Evolutionary conservation across 2,113 vertebrate species (phyloP).

Genomic region (Caranx melampygus): DNA sequence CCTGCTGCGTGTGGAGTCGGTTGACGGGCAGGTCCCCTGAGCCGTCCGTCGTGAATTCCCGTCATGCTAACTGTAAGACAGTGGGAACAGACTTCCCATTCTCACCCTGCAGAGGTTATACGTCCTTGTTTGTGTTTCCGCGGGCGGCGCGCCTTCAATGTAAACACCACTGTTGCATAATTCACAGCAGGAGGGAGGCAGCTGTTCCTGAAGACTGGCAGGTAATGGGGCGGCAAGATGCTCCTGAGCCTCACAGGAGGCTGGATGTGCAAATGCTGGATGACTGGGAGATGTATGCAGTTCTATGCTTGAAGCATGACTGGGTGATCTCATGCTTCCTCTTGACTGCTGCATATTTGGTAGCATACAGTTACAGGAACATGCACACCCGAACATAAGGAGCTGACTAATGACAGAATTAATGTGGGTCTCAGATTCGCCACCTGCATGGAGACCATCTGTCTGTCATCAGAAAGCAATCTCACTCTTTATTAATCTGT

Average conservation of each 20-base stretch:
- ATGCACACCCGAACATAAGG: conserved; percentile 9
- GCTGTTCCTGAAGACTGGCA: conserved; percentile 59
- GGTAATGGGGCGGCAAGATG: conserved; percentile 56
- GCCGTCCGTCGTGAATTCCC: conserved; percentile 49
- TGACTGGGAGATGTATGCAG: conserved; percentile 42
- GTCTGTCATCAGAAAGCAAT: conserved; percentile 61
- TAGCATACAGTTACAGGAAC: conserved; percentile 7
- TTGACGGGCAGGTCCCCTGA: conserved; percentile 64
- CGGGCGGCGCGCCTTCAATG: conserved; percentile 38
- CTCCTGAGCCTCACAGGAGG: conserved; percentile 51
- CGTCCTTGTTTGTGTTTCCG: conserved; percentile 60
- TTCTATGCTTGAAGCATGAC: conserved; percentile 20
- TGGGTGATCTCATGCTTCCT: conserved; percentile 6
- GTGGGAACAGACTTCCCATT: conserved; percentile 13
- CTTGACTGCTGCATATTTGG: conserved; percentile 9
- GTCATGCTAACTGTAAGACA: conserved; percentile 37
- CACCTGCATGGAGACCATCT: conserved; percentile 71
- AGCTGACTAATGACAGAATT: conserved; percentile 47
- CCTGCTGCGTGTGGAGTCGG: conserved; percentile 5
- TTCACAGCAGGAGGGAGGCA: conserved; percentile 59
- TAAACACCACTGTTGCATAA: conserved; percentile 71
- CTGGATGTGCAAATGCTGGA: conserved; percentile 60
- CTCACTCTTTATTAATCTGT: conserved; percentile 58
- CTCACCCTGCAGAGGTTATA: conserved; percentile 33
- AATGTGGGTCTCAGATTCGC: conserved; percentile 41